These are phyloP conservation scores for Caenorhabditis afra DNA, from an alignment of 2,888 invertebrate species.

Conservation along the genomic window DNA sequence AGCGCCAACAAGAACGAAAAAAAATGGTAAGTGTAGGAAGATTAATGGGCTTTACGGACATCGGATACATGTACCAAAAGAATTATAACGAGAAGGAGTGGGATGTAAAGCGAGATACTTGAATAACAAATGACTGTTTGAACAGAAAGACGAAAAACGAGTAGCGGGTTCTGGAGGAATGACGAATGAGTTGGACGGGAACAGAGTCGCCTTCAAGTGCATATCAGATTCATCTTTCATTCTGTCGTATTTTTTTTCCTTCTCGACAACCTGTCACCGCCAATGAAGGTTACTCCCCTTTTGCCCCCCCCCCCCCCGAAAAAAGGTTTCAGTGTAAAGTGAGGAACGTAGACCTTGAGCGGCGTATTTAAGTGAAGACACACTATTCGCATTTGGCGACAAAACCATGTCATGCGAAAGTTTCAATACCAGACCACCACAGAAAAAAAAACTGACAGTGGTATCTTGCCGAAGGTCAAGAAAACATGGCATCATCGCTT, in stretches of 20 bases:
- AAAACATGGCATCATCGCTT: constrained; percentile 36
- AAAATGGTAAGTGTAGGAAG: constrained; percentile 57
- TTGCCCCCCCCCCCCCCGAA: too few species aligned
- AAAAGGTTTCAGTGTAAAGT: constrained; percentile 31
- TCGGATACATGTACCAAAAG: constrained; percentile 56
- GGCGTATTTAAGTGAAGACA: constrained; percentile 18
- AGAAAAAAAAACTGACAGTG: constrained; percentile 30
- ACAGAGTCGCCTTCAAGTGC: constrained; percentile 28
- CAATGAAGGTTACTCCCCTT: constrained; percentile 1
- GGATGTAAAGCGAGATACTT: constrained; percentile 55
- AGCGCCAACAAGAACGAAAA: constrained; percentile 17
- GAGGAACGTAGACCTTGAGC: constrained; percentile 51
- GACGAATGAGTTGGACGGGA: constrained; percentile 8
- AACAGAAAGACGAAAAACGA: constrained; percentile 44
- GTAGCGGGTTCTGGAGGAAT: constrained; percentile 14
- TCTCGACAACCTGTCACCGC: constrained; percentile 6
- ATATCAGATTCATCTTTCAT: constrained; percentile 40
- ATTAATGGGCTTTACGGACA: constrained; percentile 58
- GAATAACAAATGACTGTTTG: constrained; percentile 60
- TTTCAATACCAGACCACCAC: constrained; percentile 53
- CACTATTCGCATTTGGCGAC: constrained; percentile 31
- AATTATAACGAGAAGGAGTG: constrained; percentile 55
- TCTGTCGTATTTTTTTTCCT: constrained; percentile 1
- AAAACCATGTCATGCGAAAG: constrained; percentile 31
- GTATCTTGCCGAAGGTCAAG: constrained; percentile 46